phyloP scores from a whole-genome alignment of 1,140 invertebrate species.

The Diorhabda elongata region DNA sequence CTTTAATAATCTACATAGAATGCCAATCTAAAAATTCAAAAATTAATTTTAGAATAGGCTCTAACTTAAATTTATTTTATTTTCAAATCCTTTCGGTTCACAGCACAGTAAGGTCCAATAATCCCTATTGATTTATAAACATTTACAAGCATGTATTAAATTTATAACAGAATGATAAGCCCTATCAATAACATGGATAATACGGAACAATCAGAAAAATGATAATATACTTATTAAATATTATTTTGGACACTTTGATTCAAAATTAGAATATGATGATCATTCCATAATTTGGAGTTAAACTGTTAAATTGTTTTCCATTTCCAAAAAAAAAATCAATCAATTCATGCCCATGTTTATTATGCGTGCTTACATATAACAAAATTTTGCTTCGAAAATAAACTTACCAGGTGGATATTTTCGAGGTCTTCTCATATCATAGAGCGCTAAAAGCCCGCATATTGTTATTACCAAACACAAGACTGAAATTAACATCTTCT shows the following conservation, averaged over 20 bases:
- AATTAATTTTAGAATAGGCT: too few species aligned
- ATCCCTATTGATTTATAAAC: too few species aligned
- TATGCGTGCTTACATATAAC: not conserved
- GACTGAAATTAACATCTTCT: slow-evolving; percentile 21
- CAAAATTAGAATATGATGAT: not conserved
- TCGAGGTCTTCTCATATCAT: slow-evolving; percentile 21
- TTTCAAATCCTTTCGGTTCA: too few species aligned
- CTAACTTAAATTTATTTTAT: too few species aligned
- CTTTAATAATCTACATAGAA: too few species aligned
- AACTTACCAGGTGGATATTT: slow-evolving; percentile 30
- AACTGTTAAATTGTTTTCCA: not conserved
- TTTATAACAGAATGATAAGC: too few species aligned
- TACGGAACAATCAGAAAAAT: too few species aligned
- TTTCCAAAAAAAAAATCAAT: not conserved
- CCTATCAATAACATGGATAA: too few species aligned
- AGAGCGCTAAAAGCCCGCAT: slow-evolving; percentile 17
- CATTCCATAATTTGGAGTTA: not conserved
- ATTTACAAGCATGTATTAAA: too few species aligned
- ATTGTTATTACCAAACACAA: slow-evolving; percentile 8
- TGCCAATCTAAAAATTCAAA: too few species aligned
- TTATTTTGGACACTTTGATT: not conserved
- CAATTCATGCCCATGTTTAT: not conserved
- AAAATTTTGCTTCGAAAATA: not conserved
- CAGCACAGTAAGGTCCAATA: too few species aligned
- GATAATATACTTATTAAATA: too few species aligned